Conservation (phyloP, 2,113 vertebrate genomes). For the chimpanzee (Pan troglodytes) region NHGRI_mPanTro3-v2.1_pri NC_072410.2:57643001-57643500, state of each 20-base stretch:
- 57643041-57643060: not conserved
- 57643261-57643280: not conserved
- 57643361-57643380: not conserved
- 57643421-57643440: not conserved
- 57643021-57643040: fast-evolving
- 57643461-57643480: not conserved
- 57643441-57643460: not conserved
- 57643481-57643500: not conserved
- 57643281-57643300: not conserved
- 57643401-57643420: not conserved
- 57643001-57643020: conserved; percentile 86
- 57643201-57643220: not conserved
- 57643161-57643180: not conserved
- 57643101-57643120: not conserved
- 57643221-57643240: not conserved
- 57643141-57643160: not conserved
- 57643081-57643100: not conserved
- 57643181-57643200: not conserved
- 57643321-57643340: not conserved
- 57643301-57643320: not conserved
- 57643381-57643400: not conserved
- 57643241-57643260: not conserved
- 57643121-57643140: not conserved
- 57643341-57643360: not conserved
- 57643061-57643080: not conserved